Evolutionary conservation across 2,113 vertebrate genomes (phyloP), one percentile per base, ranked within the genome.

Genomic region (Paraplagusia blochii): DNA sequence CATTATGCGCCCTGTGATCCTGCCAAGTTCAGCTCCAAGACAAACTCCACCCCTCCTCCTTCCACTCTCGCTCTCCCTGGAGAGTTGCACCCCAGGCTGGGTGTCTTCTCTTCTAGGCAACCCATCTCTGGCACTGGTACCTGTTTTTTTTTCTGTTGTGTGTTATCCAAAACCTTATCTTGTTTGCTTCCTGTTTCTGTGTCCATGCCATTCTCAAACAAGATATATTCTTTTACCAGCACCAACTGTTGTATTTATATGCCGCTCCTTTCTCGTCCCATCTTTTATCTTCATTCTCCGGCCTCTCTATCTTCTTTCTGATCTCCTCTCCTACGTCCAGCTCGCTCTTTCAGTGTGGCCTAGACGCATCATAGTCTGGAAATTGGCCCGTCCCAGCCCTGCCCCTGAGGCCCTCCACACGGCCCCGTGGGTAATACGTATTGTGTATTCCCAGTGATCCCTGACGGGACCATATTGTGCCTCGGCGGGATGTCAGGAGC

Each of bases 401-500:
- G 85, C 77, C 84, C 85, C 69, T 69, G 69, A 83, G 82, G 72
- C 83, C 79, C 82, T 83, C 82, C 63, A 58, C 73, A 67, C 67
- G 53, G 77, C 85, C 86, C 87, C 75, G 77, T 85, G 83, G 84
- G 85, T 88, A 87, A 88, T 80, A 80, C 75, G 85, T 78, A 90
- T 92, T 91, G 89, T 92, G 81, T 80, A 59, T 79, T 85, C 73
- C 78, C 84, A 89, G 81, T 92, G 89, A 91, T 92, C 90, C 88
- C 85, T 90, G 77, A 86, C 83, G 79, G 77, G 83, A 80, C 90
- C 91, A 90, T 91, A 90, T 92, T 92, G 91, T 89, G 88, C 71
- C 88, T 81, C 85, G 63, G 88, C 78, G 74, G 88, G 90, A 89
- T 83, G 88, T 90, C 89, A 89, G 87, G 77, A 70, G 80, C 85